These are phyloP conservation scores for Phyto melanocephala DNA, from an alignment of 2,888 invertebrate species.

Conservation along the genomic window DNA sequence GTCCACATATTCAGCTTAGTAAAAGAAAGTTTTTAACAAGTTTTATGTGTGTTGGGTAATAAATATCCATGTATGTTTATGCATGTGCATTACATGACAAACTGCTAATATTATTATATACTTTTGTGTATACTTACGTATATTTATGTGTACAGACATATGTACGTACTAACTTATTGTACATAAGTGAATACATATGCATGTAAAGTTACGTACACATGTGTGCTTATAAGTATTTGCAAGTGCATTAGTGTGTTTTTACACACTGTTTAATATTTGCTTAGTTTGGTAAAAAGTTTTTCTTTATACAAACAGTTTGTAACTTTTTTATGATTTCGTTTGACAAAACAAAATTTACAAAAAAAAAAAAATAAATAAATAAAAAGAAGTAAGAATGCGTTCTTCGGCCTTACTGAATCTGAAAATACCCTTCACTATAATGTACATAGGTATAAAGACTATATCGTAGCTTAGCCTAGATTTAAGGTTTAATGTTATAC, in stretches of 20 bases:
- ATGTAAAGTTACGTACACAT: background rate
- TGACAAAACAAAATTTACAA: background rate
- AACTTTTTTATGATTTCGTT: background rate
- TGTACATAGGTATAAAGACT: too few species aligned
- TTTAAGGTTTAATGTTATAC: too few species aligned
- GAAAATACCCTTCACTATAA: too few species aligned
- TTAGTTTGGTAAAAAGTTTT: conserved; percentile 7
- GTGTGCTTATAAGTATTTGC: background rate
- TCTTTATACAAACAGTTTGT: background rate
- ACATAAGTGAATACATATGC: background rate
- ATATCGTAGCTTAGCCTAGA: too few species aligned
- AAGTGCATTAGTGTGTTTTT: background rate
- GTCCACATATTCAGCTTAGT: too few species aligned
- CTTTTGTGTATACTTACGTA: background rate
- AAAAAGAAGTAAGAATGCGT: too few species aligned
- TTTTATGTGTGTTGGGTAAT: background rate
- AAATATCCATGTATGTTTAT: background rate
- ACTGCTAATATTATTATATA: conserved; percentile 18
- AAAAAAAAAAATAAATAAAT: background rate
- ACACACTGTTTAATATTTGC: conserved; percentile 22
- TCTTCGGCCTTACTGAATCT: too few species aligned
- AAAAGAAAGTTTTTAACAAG: too few species aligned
- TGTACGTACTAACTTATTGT: background rate
- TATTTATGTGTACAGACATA: background rate
- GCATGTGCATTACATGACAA: background rate